These are phyloP conservation scores for Paradisaea rubra DNA, from an alignment of 2,113 vertebrate species.

Conservation along the genomic window DNA sequence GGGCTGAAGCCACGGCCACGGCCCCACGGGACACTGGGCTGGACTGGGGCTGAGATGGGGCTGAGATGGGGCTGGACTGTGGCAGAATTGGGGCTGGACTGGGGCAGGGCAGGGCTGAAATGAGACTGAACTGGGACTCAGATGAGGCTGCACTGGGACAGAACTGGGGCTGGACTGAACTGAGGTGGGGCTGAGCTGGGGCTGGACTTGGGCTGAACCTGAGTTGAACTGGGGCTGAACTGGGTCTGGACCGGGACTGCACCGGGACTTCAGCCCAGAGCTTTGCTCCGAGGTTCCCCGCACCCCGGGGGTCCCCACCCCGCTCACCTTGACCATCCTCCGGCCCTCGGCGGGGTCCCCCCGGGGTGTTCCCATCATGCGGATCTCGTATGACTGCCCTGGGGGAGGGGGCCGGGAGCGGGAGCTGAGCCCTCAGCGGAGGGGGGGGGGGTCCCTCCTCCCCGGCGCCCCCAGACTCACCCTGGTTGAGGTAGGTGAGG, in stretches of 20 bases:
- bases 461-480: neutral
- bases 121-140: too few relatives aligned
- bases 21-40: neutral
- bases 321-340: neutral
- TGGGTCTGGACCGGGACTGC: fast-evolving
- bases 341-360: neutral
- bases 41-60: too few relatives aligned
- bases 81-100: fast-evolving
- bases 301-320: neutral
- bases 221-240: too few relatives aligned
- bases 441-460: too few relatives aligned
- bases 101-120: fast-evolving
- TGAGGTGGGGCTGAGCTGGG: neutral
- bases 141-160: too few relatives aligned
- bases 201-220: neutral
- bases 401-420: neutral
- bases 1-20: neutral
- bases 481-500: neutral
- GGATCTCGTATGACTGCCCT: neutral
- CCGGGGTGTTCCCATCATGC: neutral
- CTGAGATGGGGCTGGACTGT: too few relatives aligned
- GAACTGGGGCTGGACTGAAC: too few relatives aligned
- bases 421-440: neutral
- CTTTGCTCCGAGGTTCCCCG: neutral
- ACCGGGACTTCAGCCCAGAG: fast-evolving